A percentile compares a stretch with the other conserved stretches of the same genome.
Conservation (phyloP, 2,113 vertebrate species). For the Odontophorus gujanensis region DNA sequence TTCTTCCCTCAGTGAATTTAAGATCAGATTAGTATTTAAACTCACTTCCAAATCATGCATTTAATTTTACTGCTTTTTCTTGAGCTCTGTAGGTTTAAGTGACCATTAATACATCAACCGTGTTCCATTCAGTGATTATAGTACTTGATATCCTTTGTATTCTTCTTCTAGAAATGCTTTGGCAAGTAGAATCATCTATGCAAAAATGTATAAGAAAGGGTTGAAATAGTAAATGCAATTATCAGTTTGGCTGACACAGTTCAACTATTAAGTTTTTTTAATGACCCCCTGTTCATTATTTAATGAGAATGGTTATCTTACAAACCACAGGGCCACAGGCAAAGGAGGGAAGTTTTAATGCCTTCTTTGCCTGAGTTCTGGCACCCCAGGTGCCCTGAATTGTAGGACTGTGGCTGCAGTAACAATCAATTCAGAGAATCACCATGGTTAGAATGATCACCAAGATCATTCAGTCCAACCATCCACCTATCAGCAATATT, state of each 20-base stretch:
- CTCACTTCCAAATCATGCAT: constrained; percentile 25
- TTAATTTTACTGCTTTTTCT: constrained; percentile 53
- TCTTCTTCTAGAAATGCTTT: constrained; percentile 49
- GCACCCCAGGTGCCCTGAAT: too few species aligned
- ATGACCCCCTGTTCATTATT: too few species aligned
- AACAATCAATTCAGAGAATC: too few species aligned
- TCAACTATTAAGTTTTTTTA: background rate
- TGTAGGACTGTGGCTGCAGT: too few species aligned
- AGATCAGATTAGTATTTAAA: constrained; percentile 29
- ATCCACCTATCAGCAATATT: too few species aligned
- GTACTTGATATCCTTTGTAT: constrained; percentile 10
- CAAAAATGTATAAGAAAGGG: background rate
- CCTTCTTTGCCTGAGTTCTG: too few species aligned
- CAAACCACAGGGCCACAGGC: too few species aligned
- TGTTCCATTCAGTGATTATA: constrained; percentile 38
- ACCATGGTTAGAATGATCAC: too few species aligned
- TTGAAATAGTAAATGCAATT: background rate
- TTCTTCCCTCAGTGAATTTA: constrained; percentile 44
- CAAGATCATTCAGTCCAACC: too few species aligned
- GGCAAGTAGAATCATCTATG: constrained; percentile 15
- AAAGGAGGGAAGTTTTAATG: too few species aligned
- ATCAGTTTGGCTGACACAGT: constrained; percentile 7
- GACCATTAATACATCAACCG: background rate
- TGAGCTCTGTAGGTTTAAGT: constrained; percentile 14
- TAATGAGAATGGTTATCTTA: too few species aligned